Conservation (phyloP, 2,888 invertebrate genomes). For the Marasmarcha lunaedactyla region DNA sequence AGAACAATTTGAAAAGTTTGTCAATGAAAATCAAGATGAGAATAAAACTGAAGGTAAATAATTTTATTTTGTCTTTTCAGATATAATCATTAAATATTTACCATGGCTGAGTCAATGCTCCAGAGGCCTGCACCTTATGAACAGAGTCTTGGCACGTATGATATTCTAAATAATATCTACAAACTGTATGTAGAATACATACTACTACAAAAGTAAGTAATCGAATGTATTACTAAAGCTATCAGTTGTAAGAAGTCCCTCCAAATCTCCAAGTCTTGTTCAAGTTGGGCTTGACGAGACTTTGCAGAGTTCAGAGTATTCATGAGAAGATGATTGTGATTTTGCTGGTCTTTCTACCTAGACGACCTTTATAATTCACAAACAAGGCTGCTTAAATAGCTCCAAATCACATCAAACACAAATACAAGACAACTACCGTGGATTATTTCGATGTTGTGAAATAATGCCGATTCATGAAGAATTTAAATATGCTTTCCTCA, state of each 20-base stretch:
- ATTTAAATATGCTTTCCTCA: too few relatives aligned
- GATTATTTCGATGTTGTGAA: too few relatives aligned
- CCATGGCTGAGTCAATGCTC: slow-evolving; percentile 35
- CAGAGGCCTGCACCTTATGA: slow-evolving; percentile 14
- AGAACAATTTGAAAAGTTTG: slow-evolving; percentile 60
- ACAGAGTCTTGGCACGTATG: slow-evolving; percentile 33
- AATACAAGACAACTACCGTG: too few relatives aligned
- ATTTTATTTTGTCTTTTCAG: slow-evolving; percentile 52
- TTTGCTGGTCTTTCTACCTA: slow-evolving; percentile 84
- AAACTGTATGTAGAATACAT: too few relatives aligned
- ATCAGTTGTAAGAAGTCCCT: slow-evolving; percentile 83
- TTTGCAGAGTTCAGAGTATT: slow-evolving; percentile 87
- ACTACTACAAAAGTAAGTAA: too few relatives aligned
- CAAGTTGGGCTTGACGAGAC: slow-evolving; percentile 81
- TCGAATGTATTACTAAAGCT: too few relatives aligned
- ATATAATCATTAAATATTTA: slow-evolving; percentile 29
- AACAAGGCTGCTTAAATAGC: too few relatives aligned
- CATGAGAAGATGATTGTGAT: slow-evolving; percentile 83
- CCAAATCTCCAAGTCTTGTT: slow-evolving; percentile 88
- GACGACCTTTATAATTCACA: too few relatives aligned
- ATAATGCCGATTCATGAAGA: too few relatives aligned
- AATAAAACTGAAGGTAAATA: slow-evolving; percentile 61
- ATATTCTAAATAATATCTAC: too few relatives aligned
- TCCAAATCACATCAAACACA: too few relatives aligned
- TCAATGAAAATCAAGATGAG: slow-evolving; percentile 45